A percentile compares a stretch with the other conserved stretches of the same genome.
Conservation (phyloP, 2,888 invertebrate genomes). For the Eristalinus sepulchralis region DNA sequence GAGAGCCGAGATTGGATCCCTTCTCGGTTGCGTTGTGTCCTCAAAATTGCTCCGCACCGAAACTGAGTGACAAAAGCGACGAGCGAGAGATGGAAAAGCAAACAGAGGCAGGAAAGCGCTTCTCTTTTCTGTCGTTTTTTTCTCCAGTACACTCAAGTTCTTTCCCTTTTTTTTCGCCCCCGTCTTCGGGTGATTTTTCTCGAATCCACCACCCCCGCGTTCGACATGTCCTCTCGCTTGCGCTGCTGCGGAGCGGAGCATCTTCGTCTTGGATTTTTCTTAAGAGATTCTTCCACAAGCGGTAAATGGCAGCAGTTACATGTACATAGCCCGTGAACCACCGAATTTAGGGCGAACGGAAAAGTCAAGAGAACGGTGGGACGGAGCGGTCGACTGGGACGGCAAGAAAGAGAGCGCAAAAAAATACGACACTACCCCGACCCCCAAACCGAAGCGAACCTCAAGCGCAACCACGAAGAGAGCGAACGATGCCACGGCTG, state of each 20-base stretch:
- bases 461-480: conserved; percentile 60
- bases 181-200: conserved; percentile 43
- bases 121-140: conserved; percentile 39
- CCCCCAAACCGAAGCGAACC: neutral
- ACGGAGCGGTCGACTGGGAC: neutral
- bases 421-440: conserved; percentile 7
- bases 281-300: conserved; percentile 72
- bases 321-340: conserved; percentile 64
- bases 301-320: conserved; percentile 68
- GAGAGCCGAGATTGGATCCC: conserved; percentile 49
- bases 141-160: conserved; percentile 45
- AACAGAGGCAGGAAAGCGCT: conserved; percentile 35
- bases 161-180: conserved; percentile 37
- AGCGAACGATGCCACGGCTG: conserved; percentile 16
- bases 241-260: conserved; percentile 8
- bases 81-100: conserved; percentile 58
- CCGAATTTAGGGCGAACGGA: conserved; percentile 51
- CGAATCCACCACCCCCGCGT: conserved; percentile 13
- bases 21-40: conserved; percentile 28
- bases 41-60: conserved; percentile 55
- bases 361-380: conserved; percentile 47
- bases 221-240: conserved; percentile 44
- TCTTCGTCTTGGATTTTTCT: conserved; percentile 63
- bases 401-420: conserved; percentile 40
- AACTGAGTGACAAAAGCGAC: conserved; percentile 65